These are phyloP conservation scores for Bembecia ichneumoniformis DNA, from an alignment of 2,888 invertebrate species.

Conservation along the genomic window DNA sequence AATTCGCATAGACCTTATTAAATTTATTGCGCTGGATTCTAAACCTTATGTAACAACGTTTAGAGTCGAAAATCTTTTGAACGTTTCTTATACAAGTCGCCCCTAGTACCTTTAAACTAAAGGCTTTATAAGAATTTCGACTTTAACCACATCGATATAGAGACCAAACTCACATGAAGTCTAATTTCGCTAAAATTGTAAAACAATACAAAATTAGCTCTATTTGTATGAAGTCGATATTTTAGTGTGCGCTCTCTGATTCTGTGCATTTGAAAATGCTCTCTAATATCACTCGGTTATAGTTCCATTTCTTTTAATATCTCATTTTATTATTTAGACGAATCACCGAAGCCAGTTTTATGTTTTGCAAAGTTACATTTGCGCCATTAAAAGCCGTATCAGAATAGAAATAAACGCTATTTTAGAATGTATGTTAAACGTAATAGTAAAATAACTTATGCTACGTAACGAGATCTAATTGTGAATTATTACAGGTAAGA, in stretches of 20 bases:
- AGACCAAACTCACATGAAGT: conserved; percentile 5
- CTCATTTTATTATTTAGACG: neutral
- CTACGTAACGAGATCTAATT: neutral
- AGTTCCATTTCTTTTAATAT: neutral
- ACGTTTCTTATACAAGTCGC: neutral
- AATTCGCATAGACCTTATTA: neutral
- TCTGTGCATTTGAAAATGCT: neutral
- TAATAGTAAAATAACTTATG: neutral
- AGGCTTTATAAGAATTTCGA: neutral
- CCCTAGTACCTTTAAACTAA: neutral
- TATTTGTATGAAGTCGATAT: conserved; percentile 12
- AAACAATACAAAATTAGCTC: conserved; percentile 20
- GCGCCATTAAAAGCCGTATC: neutral
- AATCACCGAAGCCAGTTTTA: neutral
- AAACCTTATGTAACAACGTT: neutral
- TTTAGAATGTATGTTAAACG: neutral
- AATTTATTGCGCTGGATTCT: neutral
- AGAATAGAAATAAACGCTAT: neutral
- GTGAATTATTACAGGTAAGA: neutral
- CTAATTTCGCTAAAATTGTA: conserved; percentile 4
- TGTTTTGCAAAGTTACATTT: neutral
- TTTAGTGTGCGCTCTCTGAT: neutral
- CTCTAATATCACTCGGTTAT: neutral
- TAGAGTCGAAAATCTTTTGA: neutral
- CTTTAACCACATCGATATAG: neutral